Conservation (phyloP, 1,140 invertebrate species). For the Cydia fagiglandana region DNA sequence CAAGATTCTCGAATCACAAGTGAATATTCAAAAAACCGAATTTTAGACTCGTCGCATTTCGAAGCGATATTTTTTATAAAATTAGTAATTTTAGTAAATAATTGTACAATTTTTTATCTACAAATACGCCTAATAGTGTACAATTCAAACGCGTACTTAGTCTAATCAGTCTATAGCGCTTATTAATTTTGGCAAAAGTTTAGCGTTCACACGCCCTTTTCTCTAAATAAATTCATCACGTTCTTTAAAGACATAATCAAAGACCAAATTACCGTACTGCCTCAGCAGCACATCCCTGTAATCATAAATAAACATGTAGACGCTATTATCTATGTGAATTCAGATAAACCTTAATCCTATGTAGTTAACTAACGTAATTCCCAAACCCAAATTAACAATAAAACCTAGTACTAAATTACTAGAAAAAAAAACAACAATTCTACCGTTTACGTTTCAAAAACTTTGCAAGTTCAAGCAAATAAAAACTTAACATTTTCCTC, state of each 20-base stretch:
- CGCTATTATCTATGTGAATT: conserved; percentile 74
- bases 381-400: conserved; percentile 78
- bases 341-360: conserved; percentile 75
- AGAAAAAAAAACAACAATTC: conserved; percentile 75
- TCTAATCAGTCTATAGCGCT: conserved; percentile 79
- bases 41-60: conserved; percentile 58
- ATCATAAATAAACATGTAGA: conserved; percentile 72
- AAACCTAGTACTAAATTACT: conserved; percentile 73
- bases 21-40: conserved; percentile 62
- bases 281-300: conserved; percentile 77
- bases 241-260: conserved; percentile 45
- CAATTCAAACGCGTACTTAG: conserved; percentile 75
- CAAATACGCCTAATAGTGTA: conserved; percentile 78
- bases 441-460: conserved; percentile 57
- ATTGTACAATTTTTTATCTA: conserved; percentile 75
- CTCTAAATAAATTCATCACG: conserved; percentile 63
- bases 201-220: conserved; percentile 50
- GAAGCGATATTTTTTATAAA: conserved; percentile 57
- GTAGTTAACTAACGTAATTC: conserved; percentile 76
- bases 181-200: conserved; percentile 75
- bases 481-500: conserved; percentile 74
- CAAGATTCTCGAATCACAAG: conserved; percentile 72
- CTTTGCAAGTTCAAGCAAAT: conserved; percentile 71
- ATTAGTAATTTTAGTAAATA: conserved; percentile 75
- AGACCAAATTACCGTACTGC: conserved; percentile 63